phyloP scores from a whole-genome alignment of 30 jellyfish, hydroid and myxozoan genomes.

The Aurelia aurita complex sp. Pacific region DNA sequence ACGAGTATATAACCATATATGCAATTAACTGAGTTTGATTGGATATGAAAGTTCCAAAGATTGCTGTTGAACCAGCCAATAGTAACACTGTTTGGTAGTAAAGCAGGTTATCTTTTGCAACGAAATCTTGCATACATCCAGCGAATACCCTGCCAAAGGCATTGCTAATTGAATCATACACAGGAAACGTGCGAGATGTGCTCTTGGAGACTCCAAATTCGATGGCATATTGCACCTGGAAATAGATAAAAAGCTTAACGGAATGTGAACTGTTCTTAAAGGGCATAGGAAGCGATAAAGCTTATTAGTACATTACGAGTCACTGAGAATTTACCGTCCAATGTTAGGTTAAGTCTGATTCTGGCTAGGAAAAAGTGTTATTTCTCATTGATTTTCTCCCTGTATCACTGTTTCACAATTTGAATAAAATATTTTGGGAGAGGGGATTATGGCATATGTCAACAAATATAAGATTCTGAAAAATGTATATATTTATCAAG shows the following conservation, averaged over 20 bases:
- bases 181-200: slow-evolving; percentile 18
- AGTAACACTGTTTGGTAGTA: neutral
- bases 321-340: too few species aligned
- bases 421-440: too few species aligned
- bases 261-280: too few species aligned
- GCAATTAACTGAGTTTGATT: slow-evolving; percentile 10
- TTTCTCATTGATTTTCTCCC: too few species aligned
- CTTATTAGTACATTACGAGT: too few species aligned
- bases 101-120: neutral
- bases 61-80: slow-evolving; percentile 3
- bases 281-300: too few species aligned
- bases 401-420: too few species aligned
- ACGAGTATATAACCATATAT: slow-evolving; percentile 9
- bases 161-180: slow-evolving; percentile 14
- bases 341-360: too few species aligned
- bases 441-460: too few species aligned
- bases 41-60: slow-evolving; percentile 22
- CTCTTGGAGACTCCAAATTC: neutral
- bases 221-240: slow-evolving; percentile 29
- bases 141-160: slow-evolving; percentile 14
- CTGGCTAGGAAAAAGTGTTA: too few species aligned
- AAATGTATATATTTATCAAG: too few species aligned
- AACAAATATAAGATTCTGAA: too few species aligned
- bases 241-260: neutral
- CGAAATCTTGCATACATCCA: slow-evolving; percentile 5